Conservation (phyloP, 2,797 vertebrate genomes). For the Micrastur ruficollis region DNA sequence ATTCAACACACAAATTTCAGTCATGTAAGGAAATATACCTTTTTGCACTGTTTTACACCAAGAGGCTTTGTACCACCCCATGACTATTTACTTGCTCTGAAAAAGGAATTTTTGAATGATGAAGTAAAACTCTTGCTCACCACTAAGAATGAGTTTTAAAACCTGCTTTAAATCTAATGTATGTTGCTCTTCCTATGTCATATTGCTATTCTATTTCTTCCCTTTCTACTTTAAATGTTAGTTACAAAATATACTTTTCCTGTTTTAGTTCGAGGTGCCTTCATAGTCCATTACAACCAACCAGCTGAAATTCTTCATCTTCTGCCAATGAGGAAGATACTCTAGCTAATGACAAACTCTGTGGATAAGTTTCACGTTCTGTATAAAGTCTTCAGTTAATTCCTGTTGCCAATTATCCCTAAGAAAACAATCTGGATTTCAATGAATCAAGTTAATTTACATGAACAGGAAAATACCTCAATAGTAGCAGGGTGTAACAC, state of each 20-base stretch:
- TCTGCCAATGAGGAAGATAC: background rate
- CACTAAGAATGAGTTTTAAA: background rate
- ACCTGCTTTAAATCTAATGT: background rate
- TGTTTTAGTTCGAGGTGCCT: background rate
- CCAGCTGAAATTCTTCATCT: background rate
- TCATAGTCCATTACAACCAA: background rate
- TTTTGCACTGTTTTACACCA: background rate
- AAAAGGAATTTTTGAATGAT: background rate
- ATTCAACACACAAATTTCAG: background rate
- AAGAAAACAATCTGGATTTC: background rate
- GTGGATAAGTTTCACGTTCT: background rate
- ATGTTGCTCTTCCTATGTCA: background rate
- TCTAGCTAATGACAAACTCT: background rate
- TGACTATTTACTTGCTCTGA: background rate
- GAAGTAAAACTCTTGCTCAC: background rate
- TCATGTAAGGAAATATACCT: background rate
- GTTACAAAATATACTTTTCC: background rate
- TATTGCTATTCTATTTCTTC: background rate
- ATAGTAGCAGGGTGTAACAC: background rate
- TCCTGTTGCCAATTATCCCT: background rate
- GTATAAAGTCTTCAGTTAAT: background rate
- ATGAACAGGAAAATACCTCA: background rate
- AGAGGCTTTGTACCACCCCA: background rate
- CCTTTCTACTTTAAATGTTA: background rate
- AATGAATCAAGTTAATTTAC: background rate